Base-by-base conservation (phyloP, 1,140 invertebrate species). In the Hestina assimilis region DNA sequence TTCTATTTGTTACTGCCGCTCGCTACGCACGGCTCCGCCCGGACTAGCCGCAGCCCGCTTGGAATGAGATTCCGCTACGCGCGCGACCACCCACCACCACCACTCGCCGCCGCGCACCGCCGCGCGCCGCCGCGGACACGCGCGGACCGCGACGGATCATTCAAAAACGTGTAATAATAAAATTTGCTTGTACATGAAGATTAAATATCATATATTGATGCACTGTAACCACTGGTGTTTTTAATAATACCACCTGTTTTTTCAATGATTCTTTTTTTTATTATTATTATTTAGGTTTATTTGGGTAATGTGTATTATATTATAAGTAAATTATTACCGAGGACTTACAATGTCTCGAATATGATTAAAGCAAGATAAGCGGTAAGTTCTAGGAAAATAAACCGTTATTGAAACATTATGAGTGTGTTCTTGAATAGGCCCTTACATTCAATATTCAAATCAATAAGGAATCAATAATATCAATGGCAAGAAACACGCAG, bases 131-230 rank as follows among this genome's bases (percentile, higher is more conserved):
- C n/a, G n/a, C n/a, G 69, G 62, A 62, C 70, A 75, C 33, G 72
- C 73, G 73, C 69, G 47, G 59, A 59, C 64, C 59, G 66, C 69
- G 64, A 57, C 70, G 69, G 69, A 82, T 75, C 78, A 75, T 76
- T 70, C n/a, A n/a, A n/a, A 69, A 80, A 84, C 73, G 77, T 83
- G 83, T 86, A 86, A 82, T 83, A 79, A 83, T 82, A 79, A 79
- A n/a, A 86, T 81, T 86, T 78, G 84, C 84, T 88, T 88, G 84
- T 86, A 88, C 73, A 87, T 85, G 79, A 85, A 83, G 69, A 88
- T 86, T 85, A 86, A 86, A 86, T 88, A 85, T 81, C 85, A 88
- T 86, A 85, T 88, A 86, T 86, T 85, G 80, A 88, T 84, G 85
- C 85, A 88, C 85, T 83, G 77, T 85, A 86, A 59, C 66, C 66